These are phyloP conservation scores for Calcarius ornatus DNA, from an alignment of 2,113 vertebrate genomes.

Conservation along the genomic window DNA sequence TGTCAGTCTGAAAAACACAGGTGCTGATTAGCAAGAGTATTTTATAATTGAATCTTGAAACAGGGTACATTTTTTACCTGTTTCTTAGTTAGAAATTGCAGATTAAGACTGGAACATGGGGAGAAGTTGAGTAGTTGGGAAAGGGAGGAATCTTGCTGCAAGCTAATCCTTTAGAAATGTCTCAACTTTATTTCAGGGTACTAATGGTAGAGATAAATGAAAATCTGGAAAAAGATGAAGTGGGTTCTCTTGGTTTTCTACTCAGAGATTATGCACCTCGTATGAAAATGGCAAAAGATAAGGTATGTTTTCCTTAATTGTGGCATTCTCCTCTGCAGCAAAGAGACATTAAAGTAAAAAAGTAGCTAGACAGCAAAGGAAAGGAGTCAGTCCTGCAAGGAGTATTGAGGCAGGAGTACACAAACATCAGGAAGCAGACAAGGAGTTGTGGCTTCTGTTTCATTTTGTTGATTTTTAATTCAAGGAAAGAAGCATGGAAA, in stretches of 20 bases:
- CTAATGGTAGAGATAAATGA: conserved; percentile 85
- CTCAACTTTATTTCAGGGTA: conserved; percentile 74
- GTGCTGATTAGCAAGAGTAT: not conserved
- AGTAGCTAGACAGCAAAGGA: not conserved
- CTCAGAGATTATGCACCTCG: conserved; percentile 67
- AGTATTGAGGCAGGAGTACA: not conserved
- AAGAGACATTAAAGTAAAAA: not conserved
- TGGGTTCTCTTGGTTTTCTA: conserved; percentile 82
- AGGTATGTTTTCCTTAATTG: conserved; percentile 68
- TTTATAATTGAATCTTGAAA: not conserved
- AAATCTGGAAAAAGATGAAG: conserved; percentile 77
- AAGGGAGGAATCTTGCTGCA: conserved; percentile 3
- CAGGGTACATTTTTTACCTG: not conserved
- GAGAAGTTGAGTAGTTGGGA: not conserved
- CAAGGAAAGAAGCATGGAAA: not conserved
- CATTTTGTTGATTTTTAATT: not conserved
- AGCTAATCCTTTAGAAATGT: not conserved
- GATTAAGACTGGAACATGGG: not conserved
- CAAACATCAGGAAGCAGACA: not conserved
- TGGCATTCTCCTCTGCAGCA: not conserved
- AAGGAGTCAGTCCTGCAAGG: not conserved
- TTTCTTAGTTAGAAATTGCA: not conserved
- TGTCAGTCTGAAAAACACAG: not conserved
- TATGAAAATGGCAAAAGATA: conserved; percentile 72
- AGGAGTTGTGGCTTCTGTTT: not conserved